These are phyloP conservation scores for Antheraea assamensis DNA, from an alignment of 2,888 invertebrate species.

Conservation along the genomic window DNA sequence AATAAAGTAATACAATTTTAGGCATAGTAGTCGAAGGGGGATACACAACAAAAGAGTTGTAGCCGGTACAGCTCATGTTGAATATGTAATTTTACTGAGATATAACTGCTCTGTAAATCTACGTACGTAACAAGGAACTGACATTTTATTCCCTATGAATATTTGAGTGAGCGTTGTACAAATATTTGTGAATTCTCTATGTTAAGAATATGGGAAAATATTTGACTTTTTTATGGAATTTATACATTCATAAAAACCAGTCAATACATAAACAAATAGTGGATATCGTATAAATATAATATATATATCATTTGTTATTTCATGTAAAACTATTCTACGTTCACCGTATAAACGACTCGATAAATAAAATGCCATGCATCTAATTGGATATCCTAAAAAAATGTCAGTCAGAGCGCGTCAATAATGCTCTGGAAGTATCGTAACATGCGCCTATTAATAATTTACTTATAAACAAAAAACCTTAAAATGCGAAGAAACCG, in stretches of 20 bases:
- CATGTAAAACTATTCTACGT: no score
- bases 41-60: neutral
- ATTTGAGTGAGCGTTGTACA: neutral
- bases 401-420: no score
- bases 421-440: no score
- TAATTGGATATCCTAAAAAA: no score
- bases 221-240: neutral
- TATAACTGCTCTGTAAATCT: neutral
- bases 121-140: neutral
- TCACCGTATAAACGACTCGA: no score
- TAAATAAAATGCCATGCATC: no score
- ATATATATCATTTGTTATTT: neutral
- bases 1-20: neutral
- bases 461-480: no score
- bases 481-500: no score
- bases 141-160: slow-evolving; percentile 5
- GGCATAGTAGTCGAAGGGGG: neutral
- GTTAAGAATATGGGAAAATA: slow-evolving; percentile 9
- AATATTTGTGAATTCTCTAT: slow-evolving; percentile 11
- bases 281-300: neutral
- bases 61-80: neutral
- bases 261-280: neutral
- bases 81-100: neutral
- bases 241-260: neutral
- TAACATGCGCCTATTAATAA: no score